phyloP scores from a whole-genome alignment of 2,797 vertebrate species.

The Pipistrellus nathusii region DNA sequence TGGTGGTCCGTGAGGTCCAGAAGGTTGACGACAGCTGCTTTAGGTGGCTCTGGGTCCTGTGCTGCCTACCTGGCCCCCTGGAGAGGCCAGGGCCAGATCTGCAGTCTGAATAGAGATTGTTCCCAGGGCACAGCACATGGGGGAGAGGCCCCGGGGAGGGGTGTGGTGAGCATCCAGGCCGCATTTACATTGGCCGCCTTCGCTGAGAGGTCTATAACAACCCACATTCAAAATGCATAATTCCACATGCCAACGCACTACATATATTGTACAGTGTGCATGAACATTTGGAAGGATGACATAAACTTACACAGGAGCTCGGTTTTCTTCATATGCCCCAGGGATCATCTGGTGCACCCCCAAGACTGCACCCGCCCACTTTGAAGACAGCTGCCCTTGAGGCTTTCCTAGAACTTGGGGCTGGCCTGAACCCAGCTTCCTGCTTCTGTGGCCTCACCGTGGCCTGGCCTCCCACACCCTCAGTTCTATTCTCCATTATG shows the following conservation, averaged over 20 bases:
- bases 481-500: rapidly evolving
- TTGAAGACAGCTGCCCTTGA: not conserved
- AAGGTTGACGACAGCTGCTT: not conserved
- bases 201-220: not conserved
- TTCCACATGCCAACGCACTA: rapidly evolving
- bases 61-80: not conserved
- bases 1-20: too few relatives aligned
- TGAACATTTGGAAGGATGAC: not conserved
- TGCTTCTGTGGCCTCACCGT: not conserved
- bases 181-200: too few relatives aligned
- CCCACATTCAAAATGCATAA: not conserved
- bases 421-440: not conserved
- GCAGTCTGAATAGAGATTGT: not conserved
- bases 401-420: not conserved
- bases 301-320: not conserved
- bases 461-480: not conserved
- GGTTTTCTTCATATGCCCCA: not conserved
- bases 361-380: not conserved
- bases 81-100: not conserved
- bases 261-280: not conserved
- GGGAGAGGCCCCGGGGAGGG: not conserved
- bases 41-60: too few relatives aligned
- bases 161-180: not conserved
- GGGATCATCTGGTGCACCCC: not conserved
- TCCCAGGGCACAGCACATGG: not conserved